phyloP scores from a whole-genome alignment of 2,797 vertebrate genomes.

The Antrozous pallidus region DNA sequence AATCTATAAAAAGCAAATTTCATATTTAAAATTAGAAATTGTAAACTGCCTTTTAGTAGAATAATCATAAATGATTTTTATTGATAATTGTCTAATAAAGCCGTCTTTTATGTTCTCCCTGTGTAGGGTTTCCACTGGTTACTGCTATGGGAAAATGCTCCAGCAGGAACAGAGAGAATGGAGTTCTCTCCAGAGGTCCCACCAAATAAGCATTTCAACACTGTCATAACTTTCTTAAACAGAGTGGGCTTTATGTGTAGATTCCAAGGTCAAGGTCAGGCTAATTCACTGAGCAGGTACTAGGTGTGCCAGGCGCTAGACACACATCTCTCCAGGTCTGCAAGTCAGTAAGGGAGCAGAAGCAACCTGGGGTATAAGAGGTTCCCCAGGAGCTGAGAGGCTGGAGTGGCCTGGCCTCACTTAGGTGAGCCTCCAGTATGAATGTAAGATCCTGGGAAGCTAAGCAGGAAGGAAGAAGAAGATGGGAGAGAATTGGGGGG shows the following conservation, averaged over 20 bases:
- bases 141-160: neutral
- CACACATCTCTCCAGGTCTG: neutral
- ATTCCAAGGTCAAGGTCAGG: neutral
- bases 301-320: too few relatives aligned
- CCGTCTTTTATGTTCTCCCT: neutral
- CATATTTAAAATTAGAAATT: slow-evolving; percentile 33
- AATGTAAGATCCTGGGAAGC: neutral
- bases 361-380: accelerated
- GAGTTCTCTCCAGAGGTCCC: neutral
- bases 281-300: neutral
- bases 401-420: accelerated
- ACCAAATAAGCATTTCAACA: neutral
- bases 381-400: accelerated
- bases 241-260: neutral
- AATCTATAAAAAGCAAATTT: slow-evolving; percentile 4
- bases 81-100: slow-evolving; percentile 18
- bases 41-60: neutral
- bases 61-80: neutral
- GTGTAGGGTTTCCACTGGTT: neutral
- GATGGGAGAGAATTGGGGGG: neutral
- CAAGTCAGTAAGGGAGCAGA: neutral
- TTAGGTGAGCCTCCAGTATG: neutral
- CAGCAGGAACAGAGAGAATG: neutral
- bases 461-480: neutral
- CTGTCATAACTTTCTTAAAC: neutral